phyloP scores from a whole-genome alignment of 2,888 invertebrate species.

The Gastracanthus pulcherrimus region DNA sequence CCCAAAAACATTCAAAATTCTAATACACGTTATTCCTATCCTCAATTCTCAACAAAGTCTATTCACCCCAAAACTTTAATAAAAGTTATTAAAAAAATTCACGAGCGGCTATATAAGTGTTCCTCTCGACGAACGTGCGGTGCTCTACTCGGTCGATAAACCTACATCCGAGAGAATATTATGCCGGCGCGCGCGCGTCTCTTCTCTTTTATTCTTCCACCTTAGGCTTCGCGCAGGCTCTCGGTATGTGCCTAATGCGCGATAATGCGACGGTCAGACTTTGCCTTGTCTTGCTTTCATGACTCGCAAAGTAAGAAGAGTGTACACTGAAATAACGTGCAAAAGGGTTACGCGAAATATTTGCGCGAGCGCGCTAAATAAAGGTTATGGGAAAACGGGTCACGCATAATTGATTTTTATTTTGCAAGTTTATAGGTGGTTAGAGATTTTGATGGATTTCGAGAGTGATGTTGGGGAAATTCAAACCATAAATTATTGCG shows the following conservation, averaged over 20 bases:
- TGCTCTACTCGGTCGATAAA: constrained; percentile 6
- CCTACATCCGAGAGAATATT: background rate
- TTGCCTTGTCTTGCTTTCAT: background rate
- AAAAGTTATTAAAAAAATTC: background rate
- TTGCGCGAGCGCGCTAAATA: background rate
- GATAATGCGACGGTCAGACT: background rate
- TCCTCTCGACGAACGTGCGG: background rate
- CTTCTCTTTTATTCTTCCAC: background rate
- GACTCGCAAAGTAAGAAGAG: too few relatives aligned
- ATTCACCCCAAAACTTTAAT: background rate
- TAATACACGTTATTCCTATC: too few relatives aligned
- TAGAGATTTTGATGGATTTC: background rate
- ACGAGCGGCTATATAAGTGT: background rate
- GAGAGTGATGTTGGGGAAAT: too few relatives aligned
- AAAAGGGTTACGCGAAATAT: background rate
- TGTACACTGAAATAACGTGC: background rate
- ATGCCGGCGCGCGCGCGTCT: background rate
- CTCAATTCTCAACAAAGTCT: background rate
- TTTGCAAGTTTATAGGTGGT: background rate
- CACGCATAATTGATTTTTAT: background rate
- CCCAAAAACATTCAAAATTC: too few relatives aligned
- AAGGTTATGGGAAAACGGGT: background rate
- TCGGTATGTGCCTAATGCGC: constrained; percentile 3
- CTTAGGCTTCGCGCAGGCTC: constrained; percentile 11
- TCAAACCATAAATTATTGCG: too few relatives aligned